phyloP scores from a whole-genome alignment of 2,888 invertebrate species.

The Copidosoma aretas region DNA sequence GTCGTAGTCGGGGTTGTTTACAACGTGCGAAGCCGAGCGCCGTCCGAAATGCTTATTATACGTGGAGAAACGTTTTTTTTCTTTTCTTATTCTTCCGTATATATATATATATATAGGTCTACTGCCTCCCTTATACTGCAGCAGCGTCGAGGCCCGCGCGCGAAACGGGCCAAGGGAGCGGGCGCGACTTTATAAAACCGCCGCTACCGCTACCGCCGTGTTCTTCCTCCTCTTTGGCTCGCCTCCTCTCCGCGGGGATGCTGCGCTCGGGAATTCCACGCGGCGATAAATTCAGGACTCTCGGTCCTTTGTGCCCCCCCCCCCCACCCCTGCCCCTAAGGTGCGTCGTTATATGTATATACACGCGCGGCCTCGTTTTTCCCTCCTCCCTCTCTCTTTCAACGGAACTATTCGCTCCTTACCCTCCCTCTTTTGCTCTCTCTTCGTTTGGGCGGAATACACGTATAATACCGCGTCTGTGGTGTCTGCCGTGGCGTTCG shows the following conservation, averaged over 20 bases:
- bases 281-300: constrained; percentile 34
- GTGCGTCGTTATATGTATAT: too few relatives aligned
- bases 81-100: too few relatives aligned
- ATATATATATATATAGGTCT: too few relatives aligned
- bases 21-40: constrained; percentile 29
- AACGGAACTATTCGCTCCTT: neutral
- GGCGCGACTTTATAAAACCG: too few relatives aligned
- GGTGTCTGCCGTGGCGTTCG: neutral
- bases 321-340: too few relatives aligned
- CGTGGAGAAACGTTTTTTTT: constrained; percentile 6
- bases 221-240: too few relatives aligned
- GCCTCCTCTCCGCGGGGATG: constrained; percentile 21
- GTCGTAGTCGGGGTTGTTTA: constrained; percentile 34
- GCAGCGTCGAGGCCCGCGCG: neutral
- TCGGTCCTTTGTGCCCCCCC: constrained; percentile 26
- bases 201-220: too few relatives aligned
- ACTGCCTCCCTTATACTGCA: neutral
- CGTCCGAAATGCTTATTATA: neutral
- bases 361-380: constrained; percentile 16
- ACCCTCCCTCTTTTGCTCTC: neutral
- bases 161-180: too few relatives aligned
- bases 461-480: neutral
- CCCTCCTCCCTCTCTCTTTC: neutral
- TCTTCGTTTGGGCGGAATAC: neutral
- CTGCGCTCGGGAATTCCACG: constrained; percentile 36